Evolutionary conservation across 2,113 vertebrate genomes (phyloP), one percentile per base, ranked within the genome.

Genomic region (Illadopsis cleaveri): DNA sequence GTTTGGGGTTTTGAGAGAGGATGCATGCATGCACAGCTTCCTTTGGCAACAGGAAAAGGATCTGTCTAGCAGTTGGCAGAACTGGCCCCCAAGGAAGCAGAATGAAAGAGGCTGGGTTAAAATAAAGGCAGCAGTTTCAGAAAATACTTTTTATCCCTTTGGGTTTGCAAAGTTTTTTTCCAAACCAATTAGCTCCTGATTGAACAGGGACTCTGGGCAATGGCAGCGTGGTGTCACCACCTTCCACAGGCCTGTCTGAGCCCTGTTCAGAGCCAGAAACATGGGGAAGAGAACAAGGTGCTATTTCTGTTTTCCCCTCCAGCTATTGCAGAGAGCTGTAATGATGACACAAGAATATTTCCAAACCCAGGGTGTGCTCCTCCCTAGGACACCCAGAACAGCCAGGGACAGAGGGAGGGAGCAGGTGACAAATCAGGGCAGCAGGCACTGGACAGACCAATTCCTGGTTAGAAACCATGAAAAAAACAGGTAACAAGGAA

Each of bases 131-230:
- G n/a, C 3, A 5, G n/a, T 70, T 95, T 75, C 84, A 77, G 50
- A 86, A 81, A 95, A 73, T 6, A 35, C 12, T 23, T 92, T 73
- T 70, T 50, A 73, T 35, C 33, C 70, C 61, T 62, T 75, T 35
- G 57, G 60, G 81, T 81, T 62, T 54, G 30, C 4, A 3, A 81
- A 58, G 40, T 3, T 42, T 77, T 57, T 56, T 38, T 30, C 38
- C 73, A 84, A 87, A 86, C 5, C 81, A 70, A 70, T 84, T 35
- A 89, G 56, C 38, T 82, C 33, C 65, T 51, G 77, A 89, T 38
- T 75, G 92, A 86, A 83, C 56, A 71, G 90, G 77, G 87, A 78
- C 77, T 50, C 69, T 44, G 77, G 23, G 81, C 64, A 73, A 54
- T 3, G 2, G 1, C 47, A 54, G 38, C 0, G 4, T 7, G 62